Base-by-base conservation (phyloP, 92 coral and sea anemone genomes). In the Epizoanthus stellaris region DNA sequence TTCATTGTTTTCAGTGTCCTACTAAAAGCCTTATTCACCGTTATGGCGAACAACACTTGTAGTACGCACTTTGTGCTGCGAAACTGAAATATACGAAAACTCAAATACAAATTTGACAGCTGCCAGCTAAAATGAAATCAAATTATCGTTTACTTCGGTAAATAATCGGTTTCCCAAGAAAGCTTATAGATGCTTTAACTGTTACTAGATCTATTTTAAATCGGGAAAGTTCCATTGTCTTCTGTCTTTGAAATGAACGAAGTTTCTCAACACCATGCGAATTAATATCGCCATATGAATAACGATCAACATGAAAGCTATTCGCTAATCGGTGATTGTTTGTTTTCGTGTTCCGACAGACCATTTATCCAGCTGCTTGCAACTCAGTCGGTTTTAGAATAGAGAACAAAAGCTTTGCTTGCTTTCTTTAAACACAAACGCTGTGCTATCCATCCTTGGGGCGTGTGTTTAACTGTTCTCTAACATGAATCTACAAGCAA, bases 321-420 rank as follows among this genome's bases (percentile, higher is more conserved):
- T 21, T 63, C 20, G 21, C 3, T 21, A 42, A 45, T 47, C 5
- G 71, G 36, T 34, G 40, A 34, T 42, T 57, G 34, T 60, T 76
- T 34, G 25, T 3, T 20, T 77, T 19, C 1, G 19, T 62, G 53
- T 62, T 7, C 40, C 30, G 60, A 62, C 39, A 7, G 5, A n/a
- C 3, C 16, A 14, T 79, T 43, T 63, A 45, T 19, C 40, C 83
- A 79, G 83, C 83, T 79, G 83, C 23, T 79, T n/a, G 65, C 83
- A 43, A 23, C 65, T 59, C 11, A 2, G n/a, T 16, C 42, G 16
- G 58, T 16, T 43, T 15, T 15, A 64, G 25, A 79, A 19, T 63
- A 59, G 58, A 20, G 59, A 42, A 79, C 83, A 79, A 79, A 75
- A 63, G 83, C 83, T 4, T 30, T 15, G 61, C 40, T 40, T 3